Evolutionary conservation across 2,797 vertebrate genomes (phyloP).

Genomic region (Micrastur ruficollis): DNA sequence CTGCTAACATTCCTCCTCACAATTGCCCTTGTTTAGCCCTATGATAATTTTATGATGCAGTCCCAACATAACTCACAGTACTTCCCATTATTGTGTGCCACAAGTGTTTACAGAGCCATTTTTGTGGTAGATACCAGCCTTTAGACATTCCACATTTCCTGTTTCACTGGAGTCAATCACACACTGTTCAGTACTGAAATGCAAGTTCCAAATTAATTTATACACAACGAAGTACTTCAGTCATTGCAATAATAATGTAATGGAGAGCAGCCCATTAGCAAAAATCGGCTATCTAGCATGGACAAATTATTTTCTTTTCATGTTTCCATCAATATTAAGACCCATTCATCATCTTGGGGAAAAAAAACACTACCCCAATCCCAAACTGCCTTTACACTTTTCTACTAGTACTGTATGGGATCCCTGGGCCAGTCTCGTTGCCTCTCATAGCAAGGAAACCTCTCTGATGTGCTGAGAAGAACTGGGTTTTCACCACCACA

Average conservation of each 20-base stretch:
- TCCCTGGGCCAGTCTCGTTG: not conserved
- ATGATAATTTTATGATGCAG: not conserved
- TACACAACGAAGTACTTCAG: slow-evolving; percentile 50
- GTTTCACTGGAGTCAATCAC: not conserved
- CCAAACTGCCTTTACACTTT: not conserved
- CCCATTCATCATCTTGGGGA: not conserved
- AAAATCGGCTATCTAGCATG: slow-evolving; percentile 47
- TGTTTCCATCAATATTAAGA: slow-evolving; percentile 19
- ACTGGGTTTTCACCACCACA: not conserved
- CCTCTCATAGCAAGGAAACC: not conserved
- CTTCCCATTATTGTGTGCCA: slow-evolving; percentile 2
- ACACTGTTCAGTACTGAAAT: not conserved
- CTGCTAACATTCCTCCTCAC: slow-evolving; percentile 8
- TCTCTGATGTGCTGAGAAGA: not conserved
- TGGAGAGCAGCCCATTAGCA: slow-evolving; percentile 57
- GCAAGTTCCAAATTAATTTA: slow-evolving; percentile 18
- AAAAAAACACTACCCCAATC: not conserved
- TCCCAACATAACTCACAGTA: not conserved
- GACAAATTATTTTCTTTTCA: slow-evolving; percentile 62
- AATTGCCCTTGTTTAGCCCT: slow-evolving; percentile 14
- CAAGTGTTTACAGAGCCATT: slow-evolving; percentile 37
- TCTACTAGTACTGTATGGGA: not conserved
- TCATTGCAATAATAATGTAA: slow-evolving; percentile 33
- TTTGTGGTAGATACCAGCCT: slow-evolving; percentile 18
- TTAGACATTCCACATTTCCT: not conserved